Percentiles rank a stretch among this genome's conserved stretches.
Conservation (phyloP, 1,140 invertebrate genomes). For the Ptiloglossa arizonensis region DNA sequence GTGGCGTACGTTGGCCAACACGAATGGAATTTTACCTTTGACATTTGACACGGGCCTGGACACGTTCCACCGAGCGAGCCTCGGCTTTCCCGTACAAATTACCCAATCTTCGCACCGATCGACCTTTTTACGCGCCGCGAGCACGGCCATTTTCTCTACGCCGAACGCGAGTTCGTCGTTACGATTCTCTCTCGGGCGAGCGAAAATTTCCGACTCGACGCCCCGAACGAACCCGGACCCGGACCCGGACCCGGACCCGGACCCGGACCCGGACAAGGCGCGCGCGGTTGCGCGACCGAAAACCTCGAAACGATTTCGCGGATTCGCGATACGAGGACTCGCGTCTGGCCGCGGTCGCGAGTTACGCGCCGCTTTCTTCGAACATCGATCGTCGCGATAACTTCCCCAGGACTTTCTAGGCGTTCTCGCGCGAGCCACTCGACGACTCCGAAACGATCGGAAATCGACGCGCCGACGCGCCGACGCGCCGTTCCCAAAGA, state of each 20-base stretch:
- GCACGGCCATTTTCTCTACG: no score
- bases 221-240: not conserved
- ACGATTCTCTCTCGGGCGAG: not conserved
- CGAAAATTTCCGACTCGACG: not conserved
- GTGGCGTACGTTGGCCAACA: not conserved
- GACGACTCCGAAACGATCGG: not conserved
- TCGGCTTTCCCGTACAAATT: not conserved
- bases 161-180: no score
- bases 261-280: no score
- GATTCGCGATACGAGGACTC: constrained; percentile 17
- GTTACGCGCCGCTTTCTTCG: constrained; percentile 27
- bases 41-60: constrained; percentile 22
- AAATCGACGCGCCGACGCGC: no score
- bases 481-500: not conserved
- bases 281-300: constrained; percentile 19
- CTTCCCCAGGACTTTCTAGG: constrained; percentile 14
- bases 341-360: not conserved
- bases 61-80: not conserved
- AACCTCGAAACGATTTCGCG: constrained; percentile 29
- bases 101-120: not conserved
- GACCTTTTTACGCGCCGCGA: not conserved
- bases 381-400: constrained; percentile 46
- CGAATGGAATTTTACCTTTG: constrained; percentile 35
- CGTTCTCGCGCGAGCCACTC: not conserved
- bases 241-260: not conserved